phyloP scores from a whole-genome alignment of 2,113 vertebrate species.

The Pycnonotus jocosus region DNA sequence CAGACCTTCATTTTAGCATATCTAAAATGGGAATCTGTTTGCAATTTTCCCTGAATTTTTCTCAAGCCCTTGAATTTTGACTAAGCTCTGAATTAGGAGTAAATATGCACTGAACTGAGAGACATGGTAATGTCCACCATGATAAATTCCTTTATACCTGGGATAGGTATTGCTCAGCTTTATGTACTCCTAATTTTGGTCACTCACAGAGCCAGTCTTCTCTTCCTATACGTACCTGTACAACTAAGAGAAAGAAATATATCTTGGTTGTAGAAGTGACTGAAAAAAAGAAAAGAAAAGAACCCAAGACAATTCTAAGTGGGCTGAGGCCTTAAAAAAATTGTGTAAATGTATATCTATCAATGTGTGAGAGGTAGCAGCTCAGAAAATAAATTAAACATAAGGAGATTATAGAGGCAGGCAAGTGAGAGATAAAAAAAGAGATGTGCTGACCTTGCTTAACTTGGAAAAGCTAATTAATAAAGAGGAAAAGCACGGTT shows the following conservation, averaged over 20 bases:
- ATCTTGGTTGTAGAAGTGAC: neutral
- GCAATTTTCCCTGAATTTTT: neutral
- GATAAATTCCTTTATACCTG: neutral
- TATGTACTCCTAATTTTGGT: neutral
- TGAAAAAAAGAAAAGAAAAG: neutral
- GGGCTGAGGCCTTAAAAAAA: neutral
- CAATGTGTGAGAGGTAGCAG: neutral
- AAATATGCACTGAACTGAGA: neutral
- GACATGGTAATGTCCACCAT: neutral
- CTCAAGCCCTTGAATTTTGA: neutral
- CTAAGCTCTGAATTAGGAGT: neutral
- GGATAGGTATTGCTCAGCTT: neutral
- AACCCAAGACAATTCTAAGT: neutral
- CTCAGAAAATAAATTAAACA: constrained; percentile 31
- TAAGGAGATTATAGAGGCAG: constrained; percentile 49
- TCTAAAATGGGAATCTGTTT: neutral
- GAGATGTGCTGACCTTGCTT: constrained; percentile 21
- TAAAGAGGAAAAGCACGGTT: neutral
- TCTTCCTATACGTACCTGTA: neutral
- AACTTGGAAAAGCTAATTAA: constrained; percentile 52
- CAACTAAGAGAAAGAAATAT: neutral
- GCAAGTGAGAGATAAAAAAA: constrained; percentile 1
- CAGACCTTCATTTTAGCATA: neutral
- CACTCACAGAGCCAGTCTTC: neutral
- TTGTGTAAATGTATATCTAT: neutral